A percentile compares a stretch with the other conserved stretches of the same genome.
phyloP scores from a whole-genome alignment of 2,113 vertebrate species.

The Syngnathus scovelli region DNA sequence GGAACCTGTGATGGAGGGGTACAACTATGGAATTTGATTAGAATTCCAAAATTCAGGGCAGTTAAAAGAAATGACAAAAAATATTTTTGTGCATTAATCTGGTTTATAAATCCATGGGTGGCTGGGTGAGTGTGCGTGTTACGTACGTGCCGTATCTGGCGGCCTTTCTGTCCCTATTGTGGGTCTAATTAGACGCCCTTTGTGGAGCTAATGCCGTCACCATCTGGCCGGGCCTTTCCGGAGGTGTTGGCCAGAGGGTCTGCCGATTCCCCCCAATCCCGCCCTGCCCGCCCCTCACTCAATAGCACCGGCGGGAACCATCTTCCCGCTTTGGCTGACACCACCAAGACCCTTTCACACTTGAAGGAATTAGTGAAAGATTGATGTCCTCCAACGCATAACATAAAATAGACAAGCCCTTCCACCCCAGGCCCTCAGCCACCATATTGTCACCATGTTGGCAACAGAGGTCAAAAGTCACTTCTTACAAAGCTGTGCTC shows the following conservation, averaged over 20 bases:
- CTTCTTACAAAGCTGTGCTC: not conserved
- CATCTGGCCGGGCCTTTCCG: conserved; percentile 69
- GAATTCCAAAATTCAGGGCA: too few species aligned
- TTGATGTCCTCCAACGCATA: conserved; percentile 63
- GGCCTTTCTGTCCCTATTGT: conserved; percentile 63
- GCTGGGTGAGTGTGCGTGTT: conserved; percentile 25
- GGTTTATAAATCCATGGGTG: not conserved
- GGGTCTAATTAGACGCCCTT: conserved; percentile 75
- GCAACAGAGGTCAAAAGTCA: conserved; percentile 1
- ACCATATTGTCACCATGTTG: conserved; percentile 20
- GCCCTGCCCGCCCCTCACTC: conserved; percentile 48
- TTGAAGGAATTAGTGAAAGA: conserved; percentile 77
- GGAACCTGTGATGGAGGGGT: too few species aligned
- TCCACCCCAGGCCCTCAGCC: conserved; percentile 21
- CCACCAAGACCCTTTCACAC: conserved; percentile 73
- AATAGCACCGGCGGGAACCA: conserved; percentile 48
- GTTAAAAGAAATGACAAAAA: not conserved
- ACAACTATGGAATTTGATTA: too few species aligned
- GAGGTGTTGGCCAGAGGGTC: conserved; percentile 27
- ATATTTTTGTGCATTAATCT: not conserved
- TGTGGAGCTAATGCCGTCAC: conserved; percentile 74
- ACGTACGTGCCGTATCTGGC: conserved; percentile 56
- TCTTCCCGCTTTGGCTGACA: conserved; percentile 57
- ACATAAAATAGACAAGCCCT: not conserved
- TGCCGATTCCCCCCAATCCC: not conserved